Base-by-base conservation (phyloP, 2,888 invertebrate species). In the Phlogophora meticulosa region DNA sequence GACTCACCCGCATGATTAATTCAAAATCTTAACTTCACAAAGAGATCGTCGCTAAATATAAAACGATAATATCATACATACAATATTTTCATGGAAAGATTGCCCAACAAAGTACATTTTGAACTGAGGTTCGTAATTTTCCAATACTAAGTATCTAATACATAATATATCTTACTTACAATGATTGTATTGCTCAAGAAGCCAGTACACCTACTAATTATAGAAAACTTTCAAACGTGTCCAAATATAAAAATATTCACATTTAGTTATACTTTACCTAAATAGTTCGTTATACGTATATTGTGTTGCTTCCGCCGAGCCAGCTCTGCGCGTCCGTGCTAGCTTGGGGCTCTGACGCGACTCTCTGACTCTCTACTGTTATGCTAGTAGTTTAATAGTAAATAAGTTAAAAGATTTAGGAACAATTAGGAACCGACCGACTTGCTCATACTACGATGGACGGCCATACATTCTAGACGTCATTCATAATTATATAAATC, bases 171-270 rank as follows among this genome's bases (percentile, higher is more conserved):
- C 38, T 68, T 66, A 75, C 69, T 76, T 76, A 72, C 69, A 79
- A 57, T 38, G 20, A 76, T 59, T 57, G 45, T 67, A 57, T 64
- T 48, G 64, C 45, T 73, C 61, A 61, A 62, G 28, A 56, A 68
- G 57, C 38, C 43, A 67, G 36, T 57, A 62, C 52, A 46, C 40
- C 58, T 69, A 67, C 38, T 51, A 49, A 62, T 17, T 17, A 48
- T 67, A 80, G 62, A 73, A 79, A 80, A 78, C 63, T n/a, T 49
- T 60, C 76, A 75, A 76, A 79, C 80, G 70, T 70, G 77, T 80
- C 49, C 20, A 66, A 28, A 71, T 80, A 80, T 64, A 80, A 80
- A 80, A 80, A 80, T 80, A 80, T 77, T 73, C 52, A 71, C 62
- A 67, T 71, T 65, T 73, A 60, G 68, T 5, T 63, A 55, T 53